Percentiles rank a stretch among this genome's conserved stretches.
phyloP scores from a whole-genome alignment of 1,140 invertebrate species.

The Lordiphosa clarofinis region DNA sequence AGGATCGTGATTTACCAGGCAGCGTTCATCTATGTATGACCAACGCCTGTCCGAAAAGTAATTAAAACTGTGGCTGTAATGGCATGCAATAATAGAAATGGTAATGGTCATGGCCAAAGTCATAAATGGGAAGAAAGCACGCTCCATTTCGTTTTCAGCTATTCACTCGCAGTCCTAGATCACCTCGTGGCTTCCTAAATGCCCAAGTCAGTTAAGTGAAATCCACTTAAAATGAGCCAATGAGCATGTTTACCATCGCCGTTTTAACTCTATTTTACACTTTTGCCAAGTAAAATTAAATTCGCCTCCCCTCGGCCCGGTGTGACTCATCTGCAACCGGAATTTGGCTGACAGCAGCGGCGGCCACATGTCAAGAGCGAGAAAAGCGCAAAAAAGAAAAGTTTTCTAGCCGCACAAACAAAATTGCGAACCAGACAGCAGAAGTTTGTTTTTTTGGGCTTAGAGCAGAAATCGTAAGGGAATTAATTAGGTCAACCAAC shows the following conservation, averaged over 20 bases:
- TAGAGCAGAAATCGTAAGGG: background rate
- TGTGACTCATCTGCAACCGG: constrained; percentile 67
- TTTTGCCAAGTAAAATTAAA: constrained; percentile 36
- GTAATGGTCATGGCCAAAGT: constrained; percentile 32
- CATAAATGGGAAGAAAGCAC: constrained; percentile 28
- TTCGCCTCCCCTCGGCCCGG: constrained; percentile 11
- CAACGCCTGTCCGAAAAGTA: constrained; percentile 45
- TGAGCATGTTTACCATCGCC: constrained; percentile 23
- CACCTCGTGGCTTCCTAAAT: no score
- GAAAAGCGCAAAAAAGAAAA: constrained; percentile 50
- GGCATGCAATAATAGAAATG: constrained; percentile 49
- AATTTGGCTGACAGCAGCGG: constrained; percentile 52
- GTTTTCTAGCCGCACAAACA: constrained; percentile 57
- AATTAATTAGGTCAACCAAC: constrained; percentile 60
- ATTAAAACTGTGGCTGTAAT: constrained; percentile 58
- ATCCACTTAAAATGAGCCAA: constrained; percentile 30
- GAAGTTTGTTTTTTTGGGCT: constrained; percentile 1
- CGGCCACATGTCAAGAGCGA: constrained; percentile 62
- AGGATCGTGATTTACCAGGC: constrained; percentile 43
- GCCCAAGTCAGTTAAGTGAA: constrained; percentile 24
- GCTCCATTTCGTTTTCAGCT: no score
- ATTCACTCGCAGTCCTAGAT: no score
- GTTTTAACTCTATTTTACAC: constrained; percentile 35
- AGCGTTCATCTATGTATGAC: constrained; percentile 27
- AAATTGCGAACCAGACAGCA: constrained; percentile 15